phyloP scores from a whole-genome alignment of 1,140 invertebrate genomes.

The Orchestia grillus region DNA sequence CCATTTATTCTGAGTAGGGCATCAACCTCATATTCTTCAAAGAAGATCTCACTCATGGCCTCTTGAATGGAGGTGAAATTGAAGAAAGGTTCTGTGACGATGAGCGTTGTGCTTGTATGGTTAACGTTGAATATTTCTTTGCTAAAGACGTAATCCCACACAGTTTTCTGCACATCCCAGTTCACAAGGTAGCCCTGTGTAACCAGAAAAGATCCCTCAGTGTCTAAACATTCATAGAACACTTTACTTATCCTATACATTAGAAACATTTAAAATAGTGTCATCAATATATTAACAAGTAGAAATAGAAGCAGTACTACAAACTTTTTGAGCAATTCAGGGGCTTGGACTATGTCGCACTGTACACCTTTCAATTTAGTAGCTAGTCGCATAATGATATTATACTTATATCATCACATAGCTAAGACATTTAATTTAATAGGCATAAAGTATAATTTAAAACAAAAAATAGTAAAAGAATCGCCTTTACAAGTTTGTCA shows the following conservation, averaged over 20 bases:
- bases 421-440: no score
- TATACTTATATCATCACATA: no score
- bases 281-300: no score
- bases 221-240: neutral
- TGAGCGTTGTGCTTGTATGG: slow-evolving; percentile 81
- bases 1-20: slow-evolving; percentile 84
- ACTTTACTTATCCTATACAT: neutral
- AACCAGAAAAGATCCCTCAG: neutral
- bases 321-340: no score
- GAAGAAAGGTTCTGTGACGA: slow-evolving; percentile 94
- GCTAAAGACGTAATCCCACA: slow-evolving; percentile 97
- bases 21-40: slow-evolving; percentile 96
- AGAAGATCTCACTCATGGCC: slow-evolving; percentile 94
- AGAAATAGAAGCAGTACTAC: no score
- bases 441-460: no score
- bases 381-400: no score
- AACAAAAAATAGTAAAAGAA: no score
- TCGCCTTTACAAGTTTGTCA: no score
- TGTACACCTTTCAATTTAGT: no score
- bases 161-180: slow-evolving; percentile 94
- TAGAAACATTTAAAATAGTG: no score
- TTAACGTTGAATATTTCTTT: slow-evolving; percentile 87
- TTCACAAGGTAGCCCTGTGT: slow-evolving; percentile 89
- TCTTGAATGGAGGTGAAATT: slow-evolving; percentile 95
- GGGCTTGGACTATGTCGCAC: no score